A percentile compares a stretch with the other conserved stretches of the same genome.
Evolutionary conservation across 2,113 vertebrate species (phyloP).

Genomic region (Phaethornis superciliosus): DNA sequence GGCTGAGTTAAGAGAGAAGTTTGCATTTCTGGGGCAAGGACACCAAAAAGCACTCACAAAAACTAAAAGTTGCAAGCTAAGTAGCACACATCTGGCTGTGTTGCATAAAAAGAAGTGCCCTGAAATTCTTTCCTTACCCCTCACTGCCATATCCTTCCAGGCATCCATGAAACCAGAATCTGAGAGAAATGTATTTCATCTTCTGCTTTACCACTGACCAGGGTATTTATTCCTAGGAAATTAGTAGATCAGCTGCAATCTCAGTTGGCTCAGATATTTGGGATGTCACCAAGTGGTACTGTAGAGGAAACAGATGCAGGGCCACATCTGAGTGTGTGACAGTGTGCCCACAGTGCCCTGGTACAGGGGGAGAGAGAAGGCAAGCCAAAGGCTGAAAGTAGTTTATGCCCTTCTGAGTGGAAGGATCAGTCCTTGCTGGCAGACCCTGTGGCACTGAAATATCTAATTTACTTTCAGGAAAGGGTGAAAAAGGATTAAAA

Average conservation of each 20-base stretch:
- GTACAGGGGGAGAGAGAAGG: background rate
- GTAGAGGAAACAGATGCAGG: background rate
- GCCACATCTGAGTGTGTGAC: background rate
- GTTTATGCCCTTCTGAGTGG: background rate
- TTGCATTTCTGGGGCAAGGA: background rate
- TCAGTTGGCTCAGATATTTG: background rate
- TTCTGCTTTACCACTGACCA: background rate
- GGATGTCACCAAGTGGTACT: background rate
- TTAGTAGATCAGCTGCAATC: background rate
- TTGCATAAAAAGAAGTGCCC: background rate
- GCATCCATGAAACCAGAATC: background rate
- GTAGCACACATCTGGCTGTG: background rate
- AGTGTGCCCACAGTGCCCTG: background rate
- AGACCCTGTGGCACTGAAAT: background rate
- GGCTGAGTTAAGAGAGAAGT: background rate
- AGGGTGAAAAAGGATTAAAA: conserved; percentile 56
- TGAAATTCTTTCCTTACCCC: background rate
- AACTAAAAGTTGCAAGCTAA: background rate
- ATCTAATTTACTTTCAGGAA: conserved; percentile 53
- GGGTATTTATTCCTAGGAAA: background rate
- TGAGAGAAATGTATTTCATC: background rate
- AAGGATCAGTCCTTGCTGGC: background rate
- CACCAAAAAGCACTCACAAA: background rate
- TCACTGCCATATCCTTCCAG: background rate
- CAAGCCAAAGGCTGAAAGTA: background rate